Evolutionary conservation across 2,797 vertebrate genomes (phyloP), one percentile per base, ranked within the genome.

Genomic region (Iguana delicatissima): DNA sequence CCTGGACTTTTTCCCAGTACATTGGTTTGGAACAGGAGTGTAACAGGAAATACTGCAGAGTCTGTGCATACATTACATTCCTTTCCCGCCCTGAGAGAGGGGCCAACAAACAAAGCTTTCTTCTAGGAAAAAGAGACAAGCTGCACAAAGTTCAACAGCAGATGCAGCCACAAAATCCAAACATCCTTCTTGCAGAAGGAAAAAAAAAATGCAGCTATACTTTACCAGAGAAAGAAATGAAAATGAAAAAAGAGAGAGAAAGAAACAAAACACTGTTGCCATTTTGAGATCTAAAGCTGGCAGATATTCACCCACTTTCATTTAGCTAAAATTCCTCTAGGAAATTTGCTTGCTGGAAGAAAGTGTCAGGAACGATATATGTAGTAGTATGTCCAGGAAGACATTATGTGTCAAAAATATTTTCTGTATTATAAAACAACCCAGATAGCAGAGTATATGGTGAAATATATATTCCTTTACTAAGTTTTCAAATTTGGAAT

Each of bases 31-130:
- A 96, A 97, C 92, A 93, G 97, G 96, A 96, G 96, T 96, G 96
- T 95, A 96, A 97, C 97, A 97, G 97, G 98, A 98, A 98, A 98
- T 98, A 96, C 95, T 96, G 97, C 93, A 96, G 97, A 96, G 98
- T 97, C 97, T 97, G 94, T 96, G 97, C 98, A 97, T 97, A 98
- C 97, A 96, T 97, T 85, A 95, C 97, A 98, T 98, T 98, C 98
- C 97, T 98, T 97, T 97, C 97, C 97, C 97, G 91, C 97, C 97
- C 97, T 81, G 95, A 96, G 95, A 95, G 88, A 96, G 96, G 94
- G 72, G 97, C 97, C 97, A 96, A 98, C 97, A 98, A 98, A 98
- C 97, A 97, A 95, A 96, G 95, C 97, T 97, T 97, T 98, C 97
- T 98, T 96, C 97, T 96, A 95, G 94, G 91, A 90, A 96, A 97